A percentile compares a stretch with the other conserved stretches of the same genome.
These are phyloP conservation scores for Trichopoda pennipes DNA, from an alignment of 2,888 invertebrate species.

Conservation along the genomic window DNA sequence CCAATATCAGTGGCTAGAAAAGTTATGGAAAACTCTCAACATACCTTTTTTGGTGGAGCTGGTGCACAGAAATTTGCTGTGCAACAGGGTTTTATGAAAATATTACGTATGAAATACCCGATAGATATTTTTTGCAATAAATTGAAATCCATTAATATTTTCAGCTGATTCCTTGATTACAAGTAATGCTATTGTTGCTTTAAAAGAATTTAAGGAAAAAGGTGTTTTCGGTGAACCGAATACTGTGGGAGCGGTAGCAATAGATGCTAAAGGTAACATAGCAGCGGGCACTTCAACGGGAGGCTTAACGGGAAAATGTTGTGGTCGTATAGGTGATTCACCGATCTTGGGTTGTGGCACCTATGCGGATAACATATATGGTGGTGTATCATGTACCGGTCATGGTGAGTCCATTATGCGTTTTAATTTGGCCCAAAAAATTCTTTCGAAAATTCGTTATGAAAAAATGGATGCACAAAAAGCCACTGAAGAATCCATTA, in stretches of 20 bases:
- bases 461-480: slow-evolving; percentile 83
- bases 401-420: slow-evolving; percentile 91
- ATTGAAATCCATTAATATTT: not conserved
- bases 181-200: slow-evolving; percentile 83
- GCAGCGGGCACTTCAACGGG: slow-evolving; percentile 93
- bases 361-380: slow-evolving; percentile 87
- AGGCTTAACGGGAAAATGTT: slow-evolving; percentile 89
- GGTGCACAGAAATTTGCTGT: slow-evolving; percentile 88
- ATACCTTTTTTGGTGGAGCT: slow-evolving; percentile 87
- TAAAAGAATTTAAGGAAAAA: slow-evolving; percentile 83
- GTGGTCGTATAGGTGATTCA: slow-evolving; percentile 89
- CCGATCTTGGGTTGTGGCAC: slow-evolving; percentile 88
- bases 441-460: slow-evolving; percentile 85
- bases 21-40: slow-evolving; percentile 88
- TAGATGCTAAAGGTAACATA: slow-evolving; percentile 87
- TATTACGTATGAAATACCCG: slow-evolving; percentile 80
- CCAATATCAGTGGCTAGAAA: slow-evolving; percentile 89
- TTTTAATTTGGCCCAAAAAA: slow-evolving; percentile 87
- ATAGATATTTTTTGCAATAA: not conserved
- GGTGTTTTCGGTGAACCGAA: slow-evolving; percentile 83
- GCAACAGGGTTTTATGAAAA: slow-evolving; percentile 83
- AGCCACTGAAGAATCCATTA: slow-evolving; percentile 85
- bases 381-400: slow-evolving; percentile 90
- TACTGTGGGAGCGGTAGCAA: slow-evolving; percentile 92
- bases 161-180: slow-evolving; percentile 85